Conservation (phyloP, 2,888 invertebrate genomes). For the Papilio elwesi region DNA sequence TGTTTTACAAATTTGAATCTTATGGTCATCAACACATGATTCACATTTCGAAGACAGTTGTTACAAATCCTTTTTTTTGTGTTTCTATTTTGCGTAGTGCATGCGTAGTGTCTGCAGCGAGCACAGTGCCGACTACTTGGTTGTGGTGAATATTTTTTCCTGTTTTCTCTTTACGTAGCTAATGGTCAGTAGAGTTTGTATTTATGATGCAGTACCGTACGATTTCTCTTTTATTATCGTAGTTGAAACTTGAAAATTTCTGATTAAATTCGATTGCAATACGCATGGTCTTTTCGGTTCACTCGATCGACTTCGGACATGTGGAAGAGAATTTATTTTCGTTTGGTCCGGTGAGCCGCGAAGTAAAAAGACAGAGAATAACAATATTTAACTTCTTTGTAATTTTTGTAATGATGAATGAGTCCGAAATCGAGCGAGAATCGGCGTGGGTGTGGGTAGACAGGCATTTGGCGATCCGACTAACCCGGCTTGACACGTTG, state of each 20-base stretch:
- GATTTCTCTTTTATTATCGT: constrained; percentile 78
- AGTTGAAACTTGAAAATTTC: constrained; percentile 45
- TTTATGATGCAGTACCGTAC: constrained; percentile 78
- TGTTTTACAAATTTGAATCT: constrained; percentile 35
- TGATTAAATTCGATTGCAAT: constrained; percentile 49
- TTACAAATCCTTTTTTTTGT: constrained; percentile 38
- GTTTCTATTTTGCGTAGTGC: constrained; percentile 66
- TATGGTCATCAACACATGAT: constrained; percentile 23
- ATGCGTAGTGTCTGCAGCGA: constrained; percentile 70
- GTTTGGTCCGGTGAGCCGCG: too few relatives aligned
- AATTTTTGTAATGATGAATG: too few relatives aligned
- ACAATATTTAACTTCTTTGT: too few relatives aligned
- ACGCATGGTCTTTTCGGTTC: constrained; percentile 66
- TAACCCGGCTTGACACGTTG: constrained; percentile 49
- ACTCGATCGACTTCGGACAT: constrained; percentile 61
- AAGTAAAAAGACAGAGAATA: too few relatives aligned
- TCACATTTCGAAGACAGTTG: constrained; percentile 41
- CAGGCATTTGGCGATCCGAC: constrained; percentile 40
- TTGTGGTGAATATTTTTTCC: constrained; percentile 72
- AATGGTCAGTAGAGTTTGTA: constrained; percentile 60
- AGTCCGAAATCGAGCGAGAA: constrained; percentile 48
- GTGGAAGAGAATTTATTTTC: constrained; percentile 11
- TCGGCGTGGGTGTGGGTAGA: constrained; percentile 57
- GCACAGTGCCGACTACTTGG: constrained; percentile 80
- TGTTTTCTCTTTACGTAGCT: constrained; percentile 58